Evolutionary conservation across 2,888 invertebrate species (phyloP), one percentile per base, ranked within the genome.

Genomic region (Camponotus fellah): DNA sequence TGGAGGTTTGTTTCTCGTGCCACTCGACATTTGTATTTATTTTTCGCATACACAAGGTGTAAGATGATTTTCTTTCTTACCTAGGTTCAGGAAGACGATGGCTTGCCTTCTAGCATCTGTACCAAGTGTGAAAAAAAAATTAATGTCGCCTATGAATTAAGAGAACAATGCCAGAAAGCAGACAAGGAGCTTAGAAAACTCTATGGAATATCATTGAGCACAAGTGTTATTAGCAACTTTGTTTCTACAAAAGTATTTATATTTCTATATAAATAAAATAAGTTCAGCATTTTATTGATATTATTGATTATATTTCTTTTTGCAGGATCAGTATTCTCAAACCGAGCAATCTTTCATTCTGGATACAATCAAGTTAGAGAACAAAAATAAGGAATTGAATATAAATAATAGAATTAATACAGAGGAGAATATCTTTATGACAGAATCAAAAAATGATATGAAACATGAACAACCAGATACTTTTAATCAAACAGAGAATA

Each of bases 71-170:
- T 65, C 77, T 49, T 74, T 34, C 26, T 64, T 10, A 56, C 14
- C 34, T 65, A 94, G 94, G 84, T 94, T 62, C 71, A 86, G 8
- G 86, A 91, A 40, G 82, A 90, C 40, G 94, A 94, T 85, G 94
- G 93, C 53, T 88, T 94, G 75, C 94, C 94, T 9, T 53, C 88
- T 2, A 90, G 68, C 76, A 90, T 94, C 71, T 94, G 94, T 74
- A 77, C 65, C 21, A 85, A 87, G 49, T 94, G 94, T 75, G 77
- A 92, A 66, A 84, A 86, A 0, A 92, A 88, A 64, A 83, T 94
- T 14, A 85, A 90, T 32, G 85, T 89, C 21, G 93, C 92, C 10
- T 90, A 94, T 68, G 89, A 92, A 77, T 90, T 94, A 66, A 89
- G 93, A 81, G 83, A 88, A 60, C 92, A 92, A 60, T 94, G 94